Percentiles rank a stretch among this genome's conserved stretches.
These are phyloP conservation scores for Camponotus pennsylvanicus DNA, from an alignment of 1,140 invertebrate genomes.

Conservation along the genomic window DNA sequence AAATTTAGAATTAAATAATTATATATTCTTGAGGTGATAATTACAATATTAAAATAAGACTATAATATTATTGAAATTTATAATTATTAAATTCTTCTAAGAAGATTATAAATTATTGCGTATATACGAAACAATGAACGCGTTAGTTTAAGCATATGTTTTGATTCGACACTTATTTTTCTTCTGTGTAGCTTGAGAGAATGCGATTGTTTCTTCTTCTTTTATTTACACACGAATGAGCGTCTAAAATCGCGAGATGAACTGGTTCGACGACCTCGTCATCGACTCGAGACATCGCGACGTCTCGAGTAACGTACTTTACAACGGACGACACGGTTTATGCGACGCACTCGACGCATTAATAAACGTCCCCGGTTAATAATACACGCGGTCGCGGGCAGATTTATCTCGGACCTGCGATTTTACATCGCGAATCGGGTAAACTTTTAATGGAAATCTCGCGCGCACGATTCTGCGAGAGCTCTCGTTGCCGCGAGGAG, in stretches of 20 bases:
- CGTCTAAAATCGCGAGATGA: conserved; percentile 28
- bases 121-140: no score
- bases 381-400: conserved; percentile 9
- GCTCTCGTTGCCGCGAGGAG: conserved; percentile 12
- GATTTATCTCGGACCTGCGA: conserved; percentile 33
- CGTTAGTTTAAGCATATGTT: no score
- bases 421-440: not conserved
- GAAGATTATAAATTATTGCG: no score
- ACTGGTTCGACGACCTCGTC: not conserved
- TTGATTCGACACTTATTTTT: no score
- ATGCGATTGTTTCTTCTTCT: not conserved
- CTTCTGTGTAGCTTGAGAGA: not conserved
- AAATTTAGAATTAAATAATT: no score
- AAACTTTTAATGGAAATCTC: not conserved
- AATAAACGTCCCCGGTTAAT: conserved; percentile 54
- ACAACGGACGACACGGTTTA: not conserved
- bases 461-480: not conserved
- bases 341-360: conserved; percentile 22
- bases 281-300: conserved; percentile 33
- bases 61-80: no score
- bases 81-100: no score
- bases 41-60: no score
- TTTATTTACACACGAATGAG: no score
- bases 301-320: not conserved
- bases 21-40: no score